phyloP scores from a whole-genome alignment of 2,888 invertebrate species.

The Quadroppia sp. region DNA sequence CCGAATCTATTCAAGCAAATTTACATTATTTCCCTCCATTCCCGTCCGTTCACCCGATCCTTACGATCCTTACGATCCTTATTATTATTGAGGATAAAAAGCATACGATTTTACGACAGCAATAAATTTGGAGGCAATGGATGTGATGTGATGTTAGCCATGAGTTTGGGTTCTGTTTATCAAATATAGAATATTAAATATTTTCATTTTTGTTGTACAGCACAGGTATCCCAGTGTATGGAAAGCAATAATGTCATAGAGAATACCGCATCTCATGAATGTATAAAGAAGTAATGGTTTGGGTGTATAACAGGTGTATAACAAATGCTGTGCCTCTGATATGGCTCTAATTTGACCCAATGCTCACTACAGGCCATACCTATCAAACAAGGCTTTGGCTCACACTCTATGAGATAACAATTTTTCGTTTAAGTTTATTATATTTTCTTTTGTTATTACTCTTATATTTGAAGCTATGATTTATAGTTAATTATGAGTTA shows the following conservation, averaged over 20 bases:
- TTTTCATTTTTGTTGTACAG: not conserved
- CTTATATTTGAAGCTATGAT: not conserved
- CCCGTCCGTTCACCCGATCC: conserved; percentile 9
- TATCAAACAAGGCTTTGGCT: not conserved
- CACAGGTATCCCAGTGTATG: not conserved
- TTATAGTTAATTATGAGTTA: conserved; percentile 9
- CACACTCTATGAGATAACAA: not conserved
- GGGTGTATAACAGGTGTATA: not conserved
- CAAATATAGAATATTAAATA: not conserved
- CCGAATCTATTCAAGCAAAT: not conserved
- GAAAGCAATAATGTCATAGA: conserved; percentile 16
- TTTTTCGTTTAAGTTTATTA: not conserved
- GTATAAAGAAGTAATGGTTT: not conserved
- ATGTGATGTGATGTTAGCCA: not conserved
- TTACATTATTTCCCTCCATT: conserved; percentile 9
- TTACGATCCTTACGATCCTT: not conserved
- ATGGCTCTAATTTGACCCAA: not conserved
- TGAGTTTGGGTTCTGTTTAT: not conserved
- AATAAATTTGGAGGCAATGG: not conserved
- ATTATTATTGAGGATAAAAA: conserved; percentile 8
- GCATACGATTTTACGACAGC: not conserved
- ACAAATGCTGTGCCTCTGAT: conserved; percentile 9
- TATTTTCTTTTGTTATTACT: not conserved
- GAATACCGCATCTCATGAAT: conserved; percentile 10
- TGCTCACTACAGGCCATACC: not conserved